A percentile compares a stretch with the other conserved stretches of the same genome.
phyloP scores from a whole-genome alignment of 2,113 vertebrate species.

The Atractosteus spatula region DNA sequence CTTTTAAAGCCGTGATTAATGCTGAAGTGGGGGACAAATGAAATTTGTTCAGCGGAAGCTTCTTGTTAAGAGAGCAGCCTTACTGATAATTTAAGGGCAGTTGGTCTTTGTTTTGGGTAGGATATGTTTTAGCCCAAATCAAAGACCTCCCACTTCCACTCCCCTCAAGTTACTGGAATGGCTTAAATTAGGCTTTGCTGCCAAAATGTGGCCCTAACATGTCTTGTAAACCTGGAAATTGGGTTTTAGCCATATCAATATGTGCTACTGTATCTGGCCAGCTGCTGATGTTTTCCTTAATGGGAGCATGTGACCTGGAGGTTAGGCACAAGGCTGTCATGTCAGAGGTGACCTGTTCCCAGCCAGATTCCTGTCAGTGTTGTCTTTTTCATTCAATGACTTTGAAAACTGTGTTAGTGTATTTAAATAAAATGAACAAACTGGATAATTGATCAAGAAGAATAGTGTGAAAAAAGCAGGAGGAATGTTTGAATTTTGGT shows the following conservation, averaged over 20 bases:
- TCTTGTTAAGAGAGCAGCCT: not conserved
- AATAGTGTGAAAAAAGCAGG: no score
- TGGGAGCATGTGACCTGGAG: not conserved
- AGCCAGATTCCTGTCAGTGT: not conserved
- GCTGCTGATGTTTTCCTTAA: not conserved
- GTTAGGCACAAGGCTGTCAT: not conserved
- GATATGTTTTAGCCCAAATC: not conserved
- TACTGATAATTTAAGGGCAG: not conserved
- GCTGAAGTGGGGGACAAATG: conserved; percentile 16
- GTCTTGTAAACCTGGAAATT: not conserved
- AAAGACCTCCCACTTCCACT: not conserved
- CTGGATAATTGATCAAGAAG: no score
- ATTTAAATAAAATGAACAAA: no score
- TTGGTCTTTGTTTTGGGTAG: not conserved
- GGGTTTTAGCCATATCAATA: not conserved
- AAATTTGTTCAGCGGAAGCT: not conserved
- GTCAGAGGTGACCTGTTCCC: not conserved
- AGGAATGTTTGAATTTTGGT: no score
- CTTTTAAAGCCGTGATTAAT: conserved; percentile 51
- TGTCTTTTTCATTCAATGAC: no score
- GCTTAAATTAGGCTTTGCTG: not conserved
- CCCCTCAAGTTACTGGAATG: not conserved
- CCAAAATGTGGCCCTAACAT: not conserved
- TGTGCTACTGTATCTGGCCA: not conserved
- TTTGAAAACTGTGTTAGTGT: no score